phyloP scores from a whole-genome alignment of 2,888 invertebrate genomes.

The Drosophila percnosoma region DNA sequence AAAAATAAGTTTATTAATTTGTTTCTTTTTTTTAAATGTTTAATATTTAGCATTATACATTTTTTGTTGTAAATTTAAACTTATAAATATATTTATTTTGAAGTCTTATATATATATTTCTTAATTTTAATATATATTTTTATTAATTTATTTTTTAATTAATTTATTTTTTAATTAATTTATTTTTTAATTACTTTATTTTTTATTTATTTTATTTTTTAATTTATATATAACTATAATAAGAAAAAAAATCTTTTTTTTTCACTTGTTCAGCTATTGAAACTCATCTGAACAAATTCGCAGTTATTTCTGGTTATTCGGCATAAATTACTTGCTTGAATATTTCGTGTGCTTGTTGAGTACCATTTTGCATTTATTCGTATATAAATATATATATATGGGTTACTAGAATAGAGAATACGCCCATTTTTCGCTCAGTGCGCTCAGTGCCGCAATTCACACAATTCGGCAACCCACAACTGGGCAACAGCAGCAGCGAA shows the following conservation, averaged over 20 bases:
- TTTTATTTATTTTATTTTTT: too few relatives aligned
- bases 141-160: too few relatives aligned
- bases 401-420: not conserved
- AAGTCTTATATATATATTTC: too few relatives aligned
- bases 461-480: slow-evolving; percentile 18
- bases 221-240: too few relatives aligned
- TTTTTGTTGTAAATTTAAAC: too few relatives aligned
- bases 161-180: too few relatives aligned
- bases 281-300: not conserved
- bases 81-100: too few relatives aligned
- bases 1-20: accelerated
- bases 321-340: not conserved
- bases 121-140: too few relatives aligned
- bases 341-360: not conserved
- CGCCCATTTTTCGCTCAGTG: slow-evolving; percentile 2
- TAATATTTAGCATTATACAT: too few relatives aligned
- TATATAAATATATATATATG: not conserved
- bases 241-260: not conserved
- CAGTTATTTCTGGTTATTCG: not conserved
- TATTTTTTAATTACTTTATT: too few relatives aligned
- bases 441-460: slow-evolving; percentile 11
- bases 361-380: not conserved
- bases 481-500: slow-evolving; percentile 20
- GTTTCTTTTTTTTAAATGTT: too few relatives aligned
- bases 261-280: not conserved